A percentile compares a stretch with the other conserved stretches of the same genome.
phyloP scores from a whole-genome alignment of 2,797 vertebrate genomes.

The Sebastes itinus region DNA sequence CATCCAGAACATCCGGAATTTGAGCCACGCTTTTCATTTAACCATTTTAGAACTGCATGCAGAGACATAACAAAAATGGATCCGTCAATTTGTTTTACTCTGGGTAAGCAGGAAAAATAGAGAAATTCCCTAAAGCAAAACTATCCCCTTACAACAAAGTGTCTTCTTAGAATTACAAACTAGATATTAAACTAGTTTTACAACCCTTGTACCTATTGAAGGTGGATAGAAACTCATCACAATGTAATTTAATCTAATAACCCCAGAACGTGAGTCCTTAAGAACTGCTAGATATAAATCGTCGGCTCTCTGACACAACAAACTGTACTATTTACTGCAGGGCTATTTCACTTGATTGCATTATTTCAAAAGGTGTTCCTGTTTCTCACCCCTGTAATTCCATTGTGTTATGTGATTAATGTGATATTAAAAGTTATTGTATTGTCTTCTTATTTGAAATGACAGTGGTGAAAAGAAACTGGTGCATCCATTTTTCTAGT shows the following conservation, averaged over 20 bases:
- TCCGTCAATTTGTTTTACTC: background rate
- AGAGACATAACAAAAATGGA: background rate
- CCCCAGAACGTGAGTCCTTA: background rate
- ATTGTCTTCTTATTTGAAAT: conserved; percentile 39
- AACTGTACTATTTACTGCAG: conserved; percentile 10
- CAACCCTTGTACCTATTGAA: background rate
- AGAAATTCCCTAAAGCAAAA: background rate
- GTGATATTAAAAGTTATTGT: conserved; percentile 3
- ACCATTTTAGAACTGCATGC: background rate
- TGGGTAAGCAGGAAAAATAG: background rate
- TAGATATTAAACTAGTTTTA: background rate
- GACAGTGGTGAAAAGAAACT: conserved; percentile 23
- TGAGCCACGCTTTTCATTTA: background rate
- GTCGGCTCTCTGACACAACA: background rate
- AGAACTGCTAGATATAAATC: conserved; percentile 23
- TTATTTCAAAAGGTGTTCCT: conserved; percentile 10
- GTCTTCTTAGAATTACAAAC: background rate
- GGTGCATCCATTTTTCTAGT: conserved; percentile 56
- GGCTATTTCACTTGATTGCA: conserved; percentile 2
- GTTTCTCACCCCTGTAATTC: conserved; percentile 14
- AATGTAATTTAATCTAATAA: conserved; percentile 5
- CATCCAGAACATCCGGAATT: background rate
- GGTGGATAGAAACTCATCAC: background rate
- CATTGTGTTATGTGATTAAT: conserved; percentile 26
- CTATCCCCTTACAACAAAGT: background rate